Conservation (phyloP, 2,797 vertebrate genomes). For the Tadarida brasiliensis region DNA sequence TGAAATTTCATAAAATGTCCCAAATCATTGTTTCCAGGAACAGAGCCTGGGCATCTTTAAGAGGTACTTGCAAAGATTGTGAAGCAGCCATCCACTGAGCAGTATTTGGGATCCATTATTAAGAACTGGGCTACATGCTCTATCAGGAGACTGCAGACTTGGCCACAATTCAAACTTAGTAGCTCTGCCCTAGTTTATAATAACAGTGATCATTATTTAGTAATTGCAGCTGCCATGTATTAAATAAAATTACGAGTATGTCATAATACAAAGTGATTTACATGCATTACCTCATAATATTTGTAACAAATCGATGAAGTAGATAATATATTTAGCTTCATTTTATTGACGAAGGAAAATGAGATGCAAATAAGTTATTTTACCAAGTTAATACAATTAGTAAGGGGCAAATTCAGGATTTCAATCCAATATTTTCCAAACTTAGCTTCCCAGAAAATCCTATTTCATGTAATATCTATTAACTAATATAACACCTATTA, state of each 20-base stretch:
- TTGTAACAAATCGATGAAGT: background rate
- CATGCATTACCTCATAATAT: background rate
- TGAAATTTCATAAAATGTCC: background rate
- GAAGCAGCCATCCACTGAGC: background rate
- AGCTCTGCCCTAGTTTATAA: background rate
- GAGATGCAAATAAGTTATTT: background rate
- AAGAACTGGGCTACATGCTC: background rate
- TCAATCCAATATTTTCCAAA: background rate
- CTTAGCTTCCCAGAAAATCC: background rate
- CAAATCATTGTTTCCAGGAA: background rate
- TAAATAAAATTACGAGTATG: background rate
- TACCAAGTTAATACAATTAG: background rate
- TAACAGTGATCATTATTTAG: slow-evolving; percentile 4
- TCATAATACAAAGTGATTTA: background rate
- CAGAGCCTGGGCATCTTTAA: background rate
- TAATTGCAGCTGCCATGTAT: background rate
- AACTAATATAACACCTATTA: background rate
- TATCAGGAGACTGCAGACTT: background rate
- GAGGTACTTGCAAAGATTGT: background rate
- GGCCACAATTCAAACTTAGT: slow-evolving; percentile 1
- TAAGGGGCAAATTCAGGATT: background rate
- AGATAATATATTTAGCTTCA: background rate
- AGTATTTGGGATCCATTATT: background rate
- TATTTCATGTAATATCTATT: slow-evolving; percentile 3
- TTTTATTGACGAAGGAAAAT: background rate